Evolutionary conservation across 2,888 invertebrate species (phyloP).

Genomic region (Sycophila texana): DNA sequence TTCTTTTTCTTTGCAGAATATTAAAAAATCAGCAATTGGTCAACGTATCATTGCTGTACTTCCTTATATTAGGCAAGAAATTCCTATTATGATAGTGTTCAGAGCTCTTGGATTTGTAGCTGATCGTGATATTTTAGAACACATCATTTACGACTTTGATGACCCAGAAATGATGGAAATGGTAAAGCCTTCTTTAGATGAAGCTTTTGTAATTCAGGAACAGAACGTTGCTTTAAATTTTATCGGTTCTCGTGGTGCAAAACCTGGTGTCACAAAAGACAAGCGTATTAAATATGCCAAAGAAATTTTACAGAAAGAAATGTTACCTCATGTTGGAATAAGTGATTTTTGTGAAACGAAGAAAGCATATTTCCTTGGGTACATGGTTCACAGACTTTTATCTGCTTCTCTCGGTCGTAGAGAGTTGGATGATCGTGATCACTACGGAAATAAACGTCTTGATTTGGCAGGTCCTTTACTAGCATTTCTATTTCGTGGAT

Average conservation of each 20-base stretch:
- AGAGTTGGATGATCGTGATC: constrained; percentile 99
- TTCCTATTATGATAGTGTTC: constrained; percentile 99
- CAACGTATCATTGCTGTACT: constrained; percentile 98
- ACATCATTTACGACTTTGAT: constrained; percentile 99
- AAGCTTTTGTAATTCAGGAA: constrained; percentile 99
- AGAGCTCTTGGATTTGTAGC: constrained; percentile 99
- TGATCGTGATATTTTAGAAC: constrained; percentile 98
- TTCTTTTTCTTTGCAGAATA: constrained; percentile 77
- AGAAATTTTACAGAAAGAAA: constrained; percentile 99
- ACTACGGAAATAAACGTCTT: constrained; percentile 98
- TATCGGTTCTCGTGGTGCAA: constrained; percentile 97
- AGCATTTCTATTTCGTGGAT: constrained; percentile 96
- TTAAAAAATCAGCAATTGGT: constrained; percentile 99
- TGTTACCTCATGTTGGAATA: constrained; percentile 99
- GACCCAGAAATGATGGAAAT: constrained; percentile 99
- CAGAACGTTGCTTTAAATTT: constrained; percentile 99
- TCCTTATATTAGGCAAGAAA: constrained; percentile 99
- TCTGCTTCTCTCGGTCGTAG: constrained; percentile 96
- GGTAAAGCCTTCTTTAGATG: constrained; percentile 99
- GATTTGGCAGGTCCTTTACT: constrained; percentile 98
- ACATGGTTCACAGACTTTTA: constrained; percentile 98
- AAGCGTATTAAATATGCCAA: constrained; percentile 99
- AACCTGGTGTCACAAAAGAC: constrained; percentile 98
- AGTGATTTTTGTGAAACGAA: constrained; percentile 99
- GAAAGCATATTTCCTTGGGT: constrained; percentile 98